Percentiles rank a stretch among this genome's conserved stretches.
These are phyloP conservation scores for Tetramorium bicarinatum DNA, from an alignment of 2,888 invertebrate species.

Conservation along the genomic window DNA sequence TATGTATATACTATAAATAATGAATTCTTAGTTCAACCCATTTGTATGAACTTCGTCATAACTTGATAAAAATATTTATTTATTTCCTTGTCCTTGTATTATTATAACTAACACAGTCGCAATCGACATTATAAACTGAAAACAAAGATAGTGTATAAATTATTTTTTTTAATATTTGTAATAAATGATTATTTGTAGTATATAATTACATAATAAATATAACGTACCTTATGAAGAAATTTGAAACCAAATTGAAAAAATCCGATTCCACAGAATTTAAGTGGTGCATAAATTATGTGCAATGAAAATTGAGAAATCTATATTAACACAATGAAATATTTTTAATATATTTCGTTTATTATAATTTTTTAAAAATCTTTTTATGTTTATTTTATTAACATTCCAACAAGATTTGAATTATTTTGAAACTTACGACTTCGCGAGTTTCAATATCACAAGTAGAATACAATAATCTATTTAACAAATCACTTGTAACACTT, in stretches of 20 bases:
- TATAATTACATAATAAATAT: too few species aligned
- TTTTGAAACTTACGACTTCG: neutral
- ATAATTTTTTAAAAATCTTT: too few species aligned
- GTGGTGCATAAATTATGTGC: neutral
- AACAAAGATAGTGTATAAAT: too few species aligned
- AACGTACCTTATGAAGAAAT: too few species aligned
- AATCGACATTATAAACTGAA: too few species aligned
- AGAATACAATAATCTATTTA: neutral
- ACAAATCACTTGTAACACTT: neutral
- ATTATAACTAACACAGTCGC: neutral
- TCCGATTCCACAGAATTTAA: neutral
- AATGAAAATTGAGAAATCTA: neutral
- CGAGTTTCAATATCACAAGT: neutral
- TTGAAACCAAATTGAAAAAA: conserved; percentile 1
- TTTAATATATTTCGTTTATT: neutral
- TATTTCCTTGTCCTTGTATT: neutral
- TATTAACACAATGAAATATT: neutral
- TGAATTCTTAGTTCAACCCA: too few species aligned
- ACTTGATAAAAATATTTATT: neutral
- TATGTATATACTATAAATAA: too few species aligned
- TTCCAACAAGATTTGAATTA: too few species aligned
- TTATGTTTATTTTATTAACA: too few species aligned
- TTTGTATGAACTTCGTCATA: too few species aligned
- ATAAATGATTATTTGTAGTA: too few species aligned
- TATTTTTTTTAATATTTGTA: too few species aligned